A percentile compares a stretch with the other conserved stretches of the same genome.
phyloP scores from a whole-genome alignment of 2,113 vertebrate genomes.

The Capricornis sumatraensis region DNA sequence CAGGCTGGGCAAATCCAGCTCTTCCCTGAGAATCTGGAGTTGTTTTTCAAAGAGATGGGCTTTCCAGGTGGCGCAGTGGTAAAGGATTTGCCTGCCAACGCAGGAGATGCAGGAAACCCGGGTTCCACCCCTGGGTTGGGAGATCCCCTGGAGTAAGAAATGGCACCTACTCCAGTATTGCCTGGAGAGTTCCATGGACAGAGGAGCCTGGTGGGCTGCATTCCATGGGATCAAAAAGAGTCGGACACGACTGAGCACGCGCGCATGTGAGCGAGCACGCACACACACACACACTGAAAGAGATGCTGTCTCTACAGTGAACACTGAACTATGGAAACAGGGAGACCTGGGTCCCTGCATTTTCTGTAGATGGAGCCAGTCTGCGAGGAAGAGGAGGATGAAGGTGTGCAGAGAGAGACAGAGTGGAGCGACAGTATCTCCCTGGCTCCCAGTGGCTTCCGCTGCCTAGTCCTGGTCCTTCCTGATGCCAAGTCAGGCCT shows the following conservation, averaged over 20 bases:
- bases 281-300: neutral
- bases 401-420: neutral
- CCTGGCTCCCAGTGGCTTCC: neutral
- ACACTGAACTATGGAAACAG: no score
- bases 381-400: neutral
- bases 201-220: neutral
- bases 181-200: neutral
- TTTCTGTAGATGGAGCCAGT: neutral
- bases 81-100: neutral
- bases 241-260: rapidly evolving
- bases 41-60: neutral
- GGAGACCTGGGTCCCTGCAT: rapidly evolving
- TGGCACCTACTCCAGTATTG: neutral
- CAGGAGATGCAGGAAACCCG: neutral
- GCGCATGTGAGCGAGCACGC: rapidly evolving
- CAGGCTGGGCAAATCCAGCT: neutral
- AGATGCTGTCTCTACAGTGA: neutral
- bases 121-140: neutral
- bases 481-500: neutral
- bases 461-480: neutral
- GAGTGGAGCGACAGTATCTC: neutral
- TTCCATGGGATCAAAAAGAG: neutral
- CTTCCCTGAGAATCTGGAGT: neutral
- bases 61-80: neutral
- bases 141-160: neutral